Evolutionary conservation across 2,888 invertebrate species (phyloP), one percentile per base, ranked within the genome.

Genomic region (Lucinisca nassula): DNA sequence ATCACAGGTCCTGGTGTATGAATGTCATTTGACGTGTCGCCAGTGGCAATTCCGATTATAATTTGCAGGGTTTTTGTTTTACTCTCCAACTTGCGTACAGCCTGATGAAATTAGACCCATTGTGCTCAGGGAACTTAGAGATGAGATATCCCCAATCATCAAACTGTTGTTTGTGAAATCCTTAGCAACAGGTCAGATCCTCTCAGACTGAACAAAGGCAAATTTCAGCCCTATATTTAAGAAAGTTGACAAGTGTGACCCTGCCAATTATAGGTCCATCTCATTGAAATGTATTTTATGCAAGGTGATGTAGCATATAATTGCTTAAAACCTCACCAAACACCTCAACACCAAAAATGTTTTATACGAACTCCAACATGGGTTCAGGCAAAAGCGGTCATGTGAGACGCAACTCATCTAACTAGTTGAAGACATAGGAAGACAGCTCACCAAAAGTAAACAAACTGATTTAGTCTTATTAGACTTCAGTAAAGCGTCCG

Each of bases 401-500:
- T 81, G 85, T 37, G 85, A 85, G 49, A 81, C 81, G 0, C 80
- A 81, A 38, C 61, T 81, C 10, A 10, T 76, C 0, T 30, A 38
- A 37, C 77, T 80, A 1, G 51, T 74, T 4, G 77, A 84, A 17
- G 76, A 81, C 24, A 73, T 85, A 30, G 77, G 61, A n/a, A 70
- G 78, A 77, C 77, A 67, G 45, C 21, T 76, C 6, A 77, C 38
- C 14, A 32, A 38, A 78, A 77, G 78, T 51, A 74, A 72, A 32
- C 85, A 85, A 32, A 81, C 81, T 32, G 85, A 85, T 38, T 21
- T 84, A 21, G 67, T 85, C 14, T 70, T 85, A 6, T 38, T 85
- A n/a, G 77, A 85, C 30, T 82, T 85, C 49, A 61, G 78, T 30
- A 85, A 85, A 38, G 77, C 80, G 12, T 77, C 73, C 37, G 81